Evolutionary conservation across 2,888 invertebrate species (phyloP).

Genomic region (Erebia ligea): DNA sequence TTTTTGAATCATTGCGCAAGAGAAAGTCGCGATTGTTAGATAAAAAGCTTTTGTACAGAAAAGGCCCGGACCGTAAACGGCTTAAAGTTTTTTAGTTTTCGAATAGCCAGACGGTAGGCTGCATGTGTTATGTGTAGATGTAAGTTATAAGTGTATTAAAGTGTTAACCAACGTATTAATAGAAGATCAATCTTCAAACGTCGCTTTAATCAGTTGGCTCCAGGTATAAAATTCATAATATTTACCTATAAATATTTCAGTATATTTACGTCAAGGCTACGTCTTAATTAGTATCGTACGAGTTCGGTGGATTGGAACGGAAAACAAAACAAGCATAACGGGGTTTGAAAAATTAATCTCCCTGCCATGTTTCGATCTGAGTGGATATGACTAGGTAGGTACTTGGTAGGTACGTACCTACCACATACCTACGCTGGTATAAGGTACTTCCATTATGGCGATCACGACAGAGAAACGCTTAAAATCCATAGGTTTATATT

Average conservation of each 20-base stretch:
- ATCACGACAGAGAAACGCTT: neutral
- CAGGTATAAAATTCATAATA: slow-evolving; percentile 15
- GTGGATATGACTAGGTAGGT: neutral
- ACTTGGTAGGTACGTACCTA: no score
- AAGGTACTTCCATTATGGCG: neutral
- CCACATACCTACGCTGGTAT: neutral
- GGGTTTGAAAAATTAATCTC: slow-evolving; percentile 14
- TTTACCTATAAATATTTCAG: neutral
- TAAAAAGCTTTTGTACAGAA: slow-evolving; percentile 69
- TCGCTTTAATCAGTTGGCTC: neutral
- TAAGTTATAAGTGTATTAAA: slow-evolving; percentile 21
- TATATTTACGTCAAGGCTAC: neutral
- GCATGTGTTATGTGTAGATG: slow-evolving; percentile 59
- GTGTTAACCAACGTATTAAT: slow-evolving; percentile 20
- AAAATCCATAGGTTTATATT: neutral
- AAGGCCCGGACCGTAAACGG: slow-evolving; percentile 62
- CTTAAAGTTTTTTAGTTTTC: slow-evolving; percentile 71
- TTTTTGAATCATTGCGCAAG: slow-evolving; percentile 68
- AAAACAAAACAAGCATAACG: slow-evolving; percentile 10
- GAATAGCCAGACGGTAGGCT: slow-evolving; percentile 61
- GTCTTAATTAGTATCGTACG: slow-evolving; percentile 1
- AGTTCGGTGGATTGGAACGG: neutral
- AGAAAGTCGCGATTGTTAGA: slow-evolving; percentile 73
- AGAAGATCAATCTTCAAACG: neutral
- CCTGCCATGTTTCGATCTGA: slow-evolving; percentile 1